Percentiles rank a stretch among this genome's conserved stretches.
Evolutionary conservation across 2,888 invertebrate genomes (phyloP).

Genomic region (Drosophila tanythrix): DNA sequence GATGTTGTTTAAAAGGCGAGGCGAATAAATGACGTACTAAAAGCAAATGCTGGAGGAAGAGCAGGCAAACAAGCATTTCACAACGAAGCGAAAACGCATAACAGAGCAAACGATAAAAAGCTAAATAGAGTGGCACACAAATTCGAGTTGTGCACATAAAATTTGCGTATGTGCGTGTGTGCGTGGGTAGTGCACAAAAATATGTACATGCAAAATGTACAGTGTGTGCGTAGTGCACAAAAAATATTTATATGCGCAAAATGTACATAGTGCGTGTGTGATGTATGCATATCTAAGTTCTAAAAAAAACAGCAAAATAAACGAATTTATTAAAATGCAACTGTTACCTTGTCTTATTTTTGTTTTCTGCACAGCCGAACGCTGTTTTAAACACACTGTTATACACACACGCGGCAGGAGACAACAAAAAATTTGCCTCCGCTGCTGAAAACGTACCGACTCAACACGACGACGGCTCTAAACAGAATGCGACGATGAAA

Average conservation of each 20-base stretch:
- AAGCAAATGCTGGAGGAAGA: not conserved
- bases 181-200: not conserved
- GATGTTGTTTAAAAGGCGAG: no score
- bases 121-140: conserved; percentile 46
- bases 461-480: conserved; percentile 27
- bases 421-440: conserved; percentile 31
- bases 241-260: no score
- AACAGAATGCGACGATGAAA: conserved; percentile 8
- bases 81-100: conserved; percentile 40
- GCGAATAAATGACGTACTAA: not conserved
- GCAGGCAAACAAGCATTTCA: conserved; percentile 7
- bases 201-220: conserved; percentile 25
- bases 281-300: no score
- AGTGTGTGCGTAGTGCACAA: not conserved
- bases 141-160: not conserved
- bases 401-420: conserved; percentile 36
- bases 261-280: no score
- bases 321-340: conserved; percentile 50
- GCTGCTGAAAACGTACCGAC: conserved; percentile 52
- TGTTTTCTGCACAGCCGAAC: conserved; percentile 19
- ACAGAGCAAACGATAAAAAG: conserved; percentile 51
- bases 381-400: conserved; percentile 12
- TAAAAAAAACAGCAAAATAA: conserved; percentile 27
- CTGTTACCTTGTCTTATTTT: conserved; percentile 55
- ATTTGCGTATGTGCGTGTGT: not conserved